phyloP scores from a whole-genome alignment of 2,797 vertebrate genomes.

The Danio jaintianensis region DNA sequence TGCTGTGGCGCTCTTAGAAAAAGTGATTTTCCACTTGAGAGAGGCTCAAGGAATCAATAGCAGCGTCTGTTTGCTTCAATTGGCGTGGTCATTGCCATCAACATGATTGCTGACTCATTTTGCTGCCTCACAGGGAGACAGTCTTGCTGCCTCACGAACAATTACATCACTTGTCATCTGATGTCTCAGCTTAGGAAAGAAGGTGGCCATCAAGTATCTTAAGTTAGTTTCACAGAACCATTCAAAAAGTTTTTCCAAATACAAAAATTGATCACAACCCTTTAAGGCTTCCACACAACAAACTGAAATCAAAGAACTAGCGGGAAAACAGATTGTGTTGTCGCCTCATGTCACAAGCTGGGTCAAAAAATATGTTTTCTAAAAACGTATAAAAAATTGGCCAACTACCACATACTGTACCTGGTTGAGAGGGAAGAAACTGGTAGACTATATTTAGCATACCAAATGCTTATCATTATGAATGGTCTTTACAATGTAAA shows the following conservation, averaged over 20 bases:
- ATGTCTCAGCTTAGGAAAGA: not conserved
- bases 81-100: conserved; percentile 16
- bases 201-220: not conserved
- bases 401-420: not conserved
- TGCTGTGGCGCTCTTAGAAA: not conserved
- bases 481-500: too few relatives aligned
- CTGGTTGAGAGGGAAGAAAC: too few relatives aligned
- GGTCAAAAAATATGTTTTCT: not conserved
- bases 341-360: not conserved
- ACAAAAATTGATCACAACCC: conserved; percentile 24
- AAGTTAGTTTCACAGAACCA: not conserved
- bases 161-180: conserved; percentile 50
- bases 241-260: not conserved
- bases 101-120: conserved; percentile 42
- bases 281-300: not conserved
- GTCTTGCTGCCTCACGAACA: conserved; percentile 57
- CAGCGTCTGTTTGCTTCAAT: conserved; percentile 22
- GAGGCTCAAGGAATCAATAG: conserved; percentile 34
- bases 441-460: too few relatives aligned
- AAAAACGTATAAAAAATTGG: not conserved
- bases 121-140: not conserved
- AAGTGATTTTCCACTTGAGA: conserved; percentile 39
- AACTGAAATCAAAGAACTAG: not conserved
- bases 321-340: not conserved
- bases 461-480: too few relatives aligned